These are phyloP conservation scores for Pelobates fuscus DNA, from an alignment of 2,113 vertebrate genomes.

Conservation along the genomic window DNA sequence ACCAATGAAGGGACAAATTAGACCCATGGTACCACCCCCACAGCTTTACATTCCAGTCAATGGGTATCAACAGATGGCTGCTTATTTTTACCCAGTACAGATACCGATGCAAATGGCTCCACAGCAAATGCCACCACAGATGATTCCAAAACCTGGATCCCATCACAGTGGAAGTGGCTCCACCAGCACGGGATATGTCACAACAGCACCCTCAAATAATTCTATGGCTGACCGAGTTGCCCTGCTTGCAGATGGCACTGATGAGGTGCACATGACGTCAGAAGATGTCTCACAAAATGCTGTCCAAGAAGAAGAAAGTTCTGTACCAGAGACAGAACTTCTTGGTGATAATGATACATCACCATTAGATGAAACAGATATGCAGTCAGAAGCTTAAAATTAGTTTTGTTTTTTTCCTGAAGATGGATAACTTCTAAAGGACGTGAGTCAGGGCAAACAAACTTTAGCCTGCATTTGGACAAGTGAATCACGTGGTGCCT, in stretches of 20 bases:
- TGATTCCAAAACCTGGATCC: conserved; percentile 85
- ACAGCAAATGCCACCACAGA: conserved; percentile 82
- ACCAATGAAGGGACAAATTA: conserved; percentile 88
- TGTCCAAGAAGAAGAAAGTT: conserved; percentile 72
- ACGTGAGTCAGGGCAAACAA: conserved; percentile 29
- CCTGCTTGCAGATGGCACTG: conserved; percentile 71
- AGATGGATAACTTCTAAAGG: conserved; percentile 27
- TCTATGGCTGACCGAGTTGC: conserved; percentile 82
- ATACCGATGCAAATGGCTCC: conserved; percentile 90
- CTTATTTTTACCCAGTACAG: conserved; percentile 93
- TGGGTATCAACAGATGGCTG: conserved; percentile 90
- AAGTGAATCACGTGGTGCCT: conserved; percentile 27
- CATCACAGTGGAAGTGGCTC: conserved; percentile 95
- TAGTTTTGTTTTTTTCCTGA: not conserved
- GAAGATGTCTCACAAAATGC: conserved; percentile 75
- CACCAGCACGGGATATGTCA: conserved; percentile 94
- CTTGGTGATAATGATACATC: conserved; percentile 82
- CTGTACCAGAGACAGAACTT: conserved; percentile 89
- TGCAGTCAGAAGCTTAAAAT: conserved; percentile 75
- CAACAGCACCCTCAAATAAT: conserved; percentile 84
- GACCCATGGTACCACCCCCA: conserved; percentile 82
- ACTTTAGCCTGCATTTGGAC: conserved; percentile 8
- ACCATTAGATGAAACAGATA: conserved; percentile 75
- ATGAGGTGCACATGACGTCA: conserved; percentile 66
- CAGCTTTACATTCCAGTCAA: conserved; percentile 97